Base-by-base conservation (phyloP, 2,888 invertebrate species). In the Oegoconia quadripuncta region DNA sequence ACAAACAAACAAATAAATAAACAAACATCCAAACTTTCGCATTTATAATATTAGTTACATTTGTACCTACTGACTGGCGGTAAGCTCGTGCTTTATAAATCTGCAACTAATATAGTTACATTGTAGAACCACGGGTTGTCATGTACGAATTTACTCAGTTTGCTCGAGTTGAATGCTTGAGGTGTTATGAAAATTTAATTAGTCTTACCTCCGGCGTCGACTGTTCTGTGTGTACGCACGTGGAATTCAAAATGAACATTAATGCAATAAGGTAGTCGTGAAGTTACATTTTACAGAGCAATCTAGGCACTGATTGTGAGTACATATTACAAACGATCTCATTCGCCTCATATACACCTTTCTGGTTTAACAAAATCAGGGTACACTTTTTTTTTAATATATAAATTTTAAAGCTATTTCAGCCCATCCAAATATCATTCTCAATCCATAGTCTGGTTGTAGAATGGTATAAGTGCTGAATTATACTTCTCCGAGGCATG, bases 171-270 rank as follows among this genome's bases (percentile, higher is more conserved):
- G 57, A 66, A 63, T 59, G 55, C 58, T 62, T 55, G 54, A 56
- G 58, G 50, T 58, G 60, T 66, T 61, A 63, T 63, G 64, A 64
- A 68, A 66, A 69, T 68, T 61, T 65, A 70, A 74, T 72, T 67
- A 67, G 63, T 55, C 53, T 65, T 51, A n/a, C n/a, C 62, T 57
- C 41, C 40, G 39, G 44, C 44, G 50, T 48, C 48, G 56, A 40
- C 42, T 48, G 48, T 48, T 57, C 46, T 54, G 54, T 50, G 52
- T 52, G 60, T 58, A 65, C 64, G 64, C 60, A 59, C 58, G 48
- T 52, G 53, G 70, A 68, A 67, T 69, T 59, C 36, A 44, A 55
- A 60, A 63, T 62, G 48, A 60, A 55, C 47, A 44, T n/a, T 46
- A 57, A 59, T 64, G 55, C 54, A 59, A 42, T 50, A 20, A 9